Evolutionary conservation across 2,797 vertebrate species (phyloP).

Genomic region (Bradypus variegatus): DNA sequence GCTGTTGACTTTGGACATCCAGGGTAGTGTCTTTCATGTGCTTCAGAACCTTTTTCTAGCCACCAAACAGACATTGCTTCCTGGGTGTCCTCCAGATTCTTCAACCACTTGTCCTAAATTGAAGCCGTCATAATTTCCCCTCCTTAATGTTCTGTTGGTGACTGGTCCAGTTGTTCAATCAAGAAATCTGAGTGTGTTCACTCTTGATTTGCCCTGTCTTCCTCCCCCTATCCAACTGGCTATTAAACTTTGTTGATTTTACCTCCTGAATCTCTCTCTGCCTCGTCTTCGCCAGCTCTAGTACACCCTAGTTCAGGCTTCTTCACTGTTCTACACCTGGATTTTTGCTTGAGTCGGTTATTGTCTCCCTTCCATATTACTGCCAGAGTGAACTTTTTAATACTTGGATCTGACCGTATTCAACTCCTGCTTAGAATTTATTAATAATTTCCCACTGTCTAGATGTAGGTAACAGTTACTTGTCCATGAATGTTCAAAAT

Average conservation of each 20-base stretch:
- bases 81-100: neutral
- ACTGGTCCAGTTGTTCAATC: neutral
- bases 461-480: neutral
- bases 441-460: constrained; percentile 3
- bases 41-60: neutral
- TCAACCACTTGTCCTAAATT: neutral
- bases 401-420: neutral
- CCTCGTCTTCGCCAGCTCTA: neutral
- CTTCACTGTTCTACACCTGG: neutral
- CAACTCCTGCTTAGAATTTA: neutral
- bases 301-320: neutral
- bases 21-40: neutral
- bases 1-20: neutral
- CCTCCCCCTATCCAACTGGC: neutral
- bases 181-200: neutral
- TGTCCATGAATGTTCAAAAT: too few species aligned
- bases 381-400: neutral
- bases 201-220: neutral
- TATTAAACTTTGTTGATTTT: neutral
- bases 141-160: neutral
- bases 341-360: neutral
- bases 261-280: neutral
- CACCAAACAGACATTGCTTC: neutral
- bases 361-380: neutral
- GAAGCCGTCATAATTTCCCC: neutral